Evolutionary conservation across 2,113 vertebrate genomes (phyloP), one percentile per base, ranked within the genome.

Genomic region (Scolopax mira): DNA sequence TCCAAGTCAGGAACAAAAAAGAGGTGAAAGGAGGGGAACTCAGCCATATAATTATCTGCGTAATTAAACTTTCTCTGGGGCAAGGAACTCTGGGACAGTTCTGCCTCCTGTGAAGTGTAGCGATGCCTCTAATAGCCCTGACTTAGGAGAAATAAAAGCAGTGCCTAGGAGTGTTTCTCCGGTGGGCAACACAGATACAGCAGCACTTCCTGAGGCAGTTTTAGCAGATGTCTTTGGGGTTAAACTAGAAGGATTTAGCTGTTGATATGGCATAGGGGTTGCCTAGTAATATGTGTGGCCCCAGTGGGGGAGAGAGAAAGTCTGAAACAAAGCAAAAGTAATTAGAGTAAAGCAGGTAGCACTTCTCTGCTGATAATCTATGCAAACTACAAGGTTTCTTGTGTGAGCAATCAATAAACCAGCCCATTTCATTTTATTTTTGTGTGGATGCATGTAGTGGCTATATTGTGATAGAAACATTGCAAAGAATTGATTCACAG

Each of bases 351-450:
- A 93, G 33, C 58, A 89, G 86, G 48, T 70, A 91, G 73, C 64
- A 15, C 77, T 85, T 79, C 71, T 69, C 52, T 51, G 80, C 87
- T 92, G 88, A 88, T 95, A 89, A 96, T 95, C 94, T 89, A 95
- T 93, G 92, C 94, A 96, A 88, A 71, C 10, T 11, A 86, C 82
- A 62, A 88, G 79, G 85, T 35, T 75, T 85, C 72, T 83, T 91
- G 77, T 92, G 88, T n/a, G 78, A 75, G 19, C 65, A 82, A 89
- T 97, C 97, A 87, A 96, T 97, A 96, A 96, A 67, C 55, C 92
- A 88, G 58, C 73, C 77, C 66, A 51, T 96, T 96, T 87, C 8
- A 74, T 95, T 95, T 90, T 85, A 71, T 58, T 90, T 96, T 55
- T 65, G 73, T 94, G 85, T 67, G 62, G 52, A 55, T 93, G 87